Evolutionary conservation across 2,113 vertebrate species (phyloP), one percentile per base, ranked within the genome.

Genomic region (Bufo bufo): DNA sequence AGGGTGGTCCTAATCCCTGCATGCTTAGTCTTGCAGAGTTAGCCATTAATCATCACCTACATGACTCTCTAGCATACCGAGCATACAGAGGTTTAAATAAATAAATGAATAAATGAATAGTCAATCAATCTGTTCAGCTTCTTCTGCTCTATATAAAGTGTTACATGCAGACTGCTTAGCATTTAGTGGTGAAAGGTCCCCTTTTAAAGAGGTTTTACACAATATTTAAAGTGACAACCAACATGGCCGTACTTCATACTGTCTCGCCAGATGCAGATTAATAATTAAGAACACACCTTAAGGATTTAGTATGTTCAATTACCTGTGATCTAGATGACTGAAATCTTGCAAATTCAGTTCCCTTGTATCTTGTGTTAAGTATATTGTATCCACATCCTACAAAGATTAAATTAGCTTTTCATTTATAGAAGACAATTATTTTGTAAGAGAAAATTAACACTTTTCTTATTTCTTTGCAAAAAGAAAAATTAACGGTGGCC

Each of bases 371-470:
- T 99, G 98, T 4, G 97, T 99, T 92, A 99, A 93, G 92, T 99
- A 99, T 92, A 99, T 99, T 0, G 98, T 99, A 92, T 99, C 98
- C 7, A 99, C 98, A 84, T 99, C 98, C 98, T 99, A 89, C 91
- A 84, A 90, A 47, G 17, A 45, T 4, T 66, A 74, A 12, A 58
- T 54, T 16, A 45, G n/a, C 84, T 49, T 77, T 77, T 47, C 13
- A 77, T 17, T 77, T 77, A 17, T 8, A 19, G 3, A 6, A 50
- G 43, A 4, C 71, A 45, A 3, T 33, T 5, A 74, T 45, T 43
- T 45, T 9, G 69, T 43, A 12, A 33, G 45, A 43, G 11, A 72
- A 65, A 65, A 20, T 65, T 3, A 6, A 11, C 8, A 69, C 9
- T 19, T 69, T 23, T 52, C 52, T 52, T 52, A 52, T 9, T 9